These are phyloP conservation scores for Neosilurus mollespiculum DNA, from an alignment of 2,797 vertebrate species.

Conservation along the genomic window DNA sequence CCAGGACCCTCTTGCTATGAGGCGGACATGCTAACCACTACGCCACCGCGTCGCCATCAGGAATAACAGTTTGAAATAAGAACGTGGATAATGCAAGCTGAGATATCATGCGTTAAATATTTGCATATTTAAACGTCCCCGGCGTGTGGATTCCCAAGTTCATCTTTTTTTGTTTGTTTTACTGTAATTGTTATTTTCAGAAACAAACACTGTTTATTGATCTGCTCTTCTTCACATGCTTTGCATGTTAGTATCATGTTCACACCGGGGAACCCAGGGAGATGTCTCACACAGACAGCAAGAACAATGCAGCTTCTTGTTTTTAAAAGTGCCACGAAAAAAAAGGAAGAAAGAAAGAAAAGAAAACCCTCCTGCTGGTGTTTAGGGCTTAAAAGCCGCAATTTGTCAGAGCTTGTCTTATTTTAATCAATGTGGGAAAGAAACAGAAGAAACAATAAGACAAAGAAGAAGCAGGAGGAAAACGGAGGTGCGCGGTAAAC, in stretches of 20 bases:
- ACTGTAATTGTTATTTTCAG: not conserved
- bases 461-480: slow-evolving; percentile 42
- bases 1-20: no score
- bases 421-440: slow-evolving; percentile 60
- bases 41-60: no score
- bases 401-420: slow-evolving; percentile 64
- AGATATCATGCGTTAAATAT: not conserved
- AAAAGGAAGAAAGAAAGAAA: no score
- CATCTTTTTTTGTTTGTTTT: not conserved
- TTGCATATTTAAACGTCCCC: not conserved
- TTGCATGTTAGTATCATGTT: not conserved
- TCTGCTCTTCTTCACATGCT: not conserved
- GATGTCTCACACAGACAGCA: not conserved
- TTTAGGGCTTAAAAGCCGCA: slow-evolving; percentile 56
- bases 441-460: slow-evolving; percentile 35
- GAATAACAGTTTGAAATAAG: not conserved
- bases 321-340: slow-evolving; percentile 44
- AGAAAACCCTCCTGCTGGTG: slow-evolving; percentile 45
- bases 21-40: no score
- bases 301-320: not conserved
- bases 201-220: not conserved
- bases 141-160: not conserved
- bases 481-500: slow-evolving; percentile 50
- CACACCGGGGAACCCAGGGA: not conserved
- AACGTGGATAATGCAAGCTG: not conserved